A percentile compares a stretch with the other conserved stretches of the same genome.
These are phyloP conservation scores for Xestia sexstrigata DNA, from an alignment of 2,888 invertebrate species.

Conservation along the genomic window DNA sequence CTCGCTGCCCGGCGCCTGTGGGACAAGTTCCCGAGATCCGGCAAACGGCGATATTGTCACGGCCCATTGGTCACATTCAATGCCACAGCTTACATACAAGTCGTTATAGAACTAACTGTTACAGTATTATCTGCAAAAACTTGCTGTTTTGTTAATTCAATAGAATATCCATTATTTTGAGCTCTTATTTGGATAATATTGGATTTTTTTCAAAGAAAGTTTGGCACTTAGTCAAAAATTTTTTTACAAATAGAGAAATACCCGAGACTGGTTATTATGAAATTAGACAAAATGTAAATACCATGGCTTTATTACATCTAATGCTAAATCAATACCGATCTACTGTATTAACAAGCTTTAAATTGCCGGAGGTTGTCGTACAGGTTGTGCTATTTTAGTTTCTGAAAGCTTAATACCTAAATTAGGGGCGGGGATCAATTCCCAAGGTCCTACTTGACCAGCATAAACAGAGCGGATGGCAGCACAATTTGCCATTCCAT, in stretches of 20 bases:
- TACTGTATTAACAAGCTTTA: conserved; percentile 6
- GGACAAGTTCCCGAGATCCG: conserved; percentile 59
- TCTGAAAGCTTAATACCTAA: conserved; percentile 11
- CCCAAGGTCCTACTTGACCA: conserved; percentile 27
- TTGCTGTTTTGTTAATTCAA: conserved; percentile 21
- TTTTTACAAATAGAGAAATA: conserved; percentile 2
- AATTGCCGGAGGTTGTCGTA: no score
- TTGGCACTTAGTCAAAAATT: background rate
- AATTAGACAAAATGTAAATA: conserved; percentile 2
- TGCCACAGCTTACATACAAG: conserved; percentile 69
- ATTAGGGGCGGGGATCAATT: conserved; percentile 16
- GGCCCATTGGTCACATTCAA: conserved; percentile 81
- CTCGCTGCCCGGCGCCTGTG: conserved; percentile 43
- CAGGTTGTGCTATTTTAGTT: conserved; percentile 5
- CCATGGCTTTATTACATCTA: background rate
- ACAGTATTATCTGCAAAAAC: conserved; percentile 51
- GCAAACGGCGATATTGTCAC: conserved; percentile 72
- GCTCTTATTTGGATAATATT: conserved; percentile 13
- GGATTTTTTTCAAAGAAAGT: background rate
- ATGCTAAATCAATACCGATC: background rate
- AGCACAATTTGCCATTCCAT: conserved; percentile 38
- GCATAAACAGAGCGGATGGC: conserved; percentile 27
- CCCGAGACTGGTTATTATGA: background rate
- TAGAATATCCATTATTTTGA: background rate
- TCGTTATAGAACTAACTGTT: conserved; percentile 43